Evolutionary conservation across 2,113 vertebrate species (phyloP), one percentile per base, ranked within the genome.

Genomic region (Hypanus sabinus): DNA sequence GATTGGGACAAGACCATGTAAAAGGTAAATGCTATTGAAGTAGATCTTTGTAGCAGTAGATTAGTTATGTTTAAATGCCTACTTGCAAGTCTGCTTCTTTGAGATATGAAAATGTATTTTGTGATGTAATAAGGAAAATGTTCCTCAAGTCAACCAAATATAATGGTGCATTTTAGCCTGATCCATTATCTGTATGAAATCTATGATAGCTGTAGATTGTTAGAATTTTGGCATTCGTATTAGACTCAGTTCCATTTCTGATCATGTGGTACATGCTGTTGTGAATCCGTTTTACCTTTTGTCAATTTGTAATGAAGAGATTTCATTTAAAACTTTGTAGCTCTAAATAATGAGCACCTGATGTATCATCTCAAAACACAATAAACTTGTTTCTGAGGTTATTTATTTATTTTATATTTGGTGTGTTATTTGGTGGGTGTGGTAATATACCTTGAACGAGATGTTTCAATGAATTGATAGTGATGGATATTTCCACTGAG

Each of bases 101-200:
- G 98, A 97, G 98, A 98, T 98, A 98, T 98, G 97, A 98, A 98
- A 97, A 98, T 97, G 97, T 98, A 98, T 98, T 98, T 98, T 98
- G 98, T 98, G 98, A 98, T 98, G 97, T 98, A 98, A 97, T 98
- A 97, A 98, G 97, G 97, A 98, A 98, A 97, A 97, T 97, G 97
- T 98, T 98, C 97, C 98, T 98, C 96, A 98, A 97, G 97, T 98
- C 97, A 98, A 98, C 98, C 98, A 98, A 98, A 98, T 98, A 98
- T 98, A 97, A 97, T 97, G 98, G 97, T 98, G 97, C 97, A 98
- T 98, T 98, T 98, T 98, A 98, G 97, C 97, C 98, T 97, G 97
- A 97, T 98, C 97, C 98, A 98, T 98, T 98, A 98, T 98, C 97
- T 98, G 98, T 98, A 98, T 98, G 97, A 98, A 97, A 97, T 97